Evolutionary conservation across 2,888 invertebrate species (phyloP).

Genomic region (Stenurella melanura): DNA sequence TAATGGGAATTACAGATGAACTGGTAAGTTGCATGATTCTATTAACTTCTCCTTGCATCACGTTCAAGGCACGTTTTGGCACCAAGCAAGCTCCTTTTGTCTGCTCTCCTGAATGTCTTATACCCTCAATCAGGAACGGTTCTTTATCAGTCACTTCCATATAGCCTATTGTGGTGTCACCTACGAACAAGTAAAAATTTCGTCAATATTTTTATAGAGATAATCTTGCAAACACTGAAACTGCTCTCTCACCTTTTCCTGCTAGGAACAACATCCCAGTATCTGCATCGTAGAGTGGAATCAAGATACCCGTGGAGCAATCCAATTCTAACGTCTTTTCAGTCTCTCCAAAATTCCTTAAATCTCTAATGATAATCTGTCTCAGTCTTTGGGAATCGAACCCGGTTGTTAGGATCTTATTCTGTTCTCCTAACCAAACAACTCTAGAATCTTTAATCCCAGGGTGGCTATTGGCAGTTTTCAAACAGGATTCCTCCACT

Average conservation of each 20-base stretch:
- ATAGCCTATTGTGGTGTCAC: slow-evolving; percentile 93
- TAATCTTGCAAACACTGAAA: too few species aligned
- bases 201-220: too few species aligned
- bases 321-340: slow-evolving; percentile 88
- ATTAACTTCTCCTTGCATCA: slow-evolving; percentile 99
- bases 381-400: slow-evolving; percentile 91
- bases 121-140: slow-evolving; percentile 91
- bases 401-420: slow-evolving; percentile 90
- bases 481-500: slow-evolving; percentile 77
- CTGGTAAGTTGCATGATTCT: slow-evolving; percentile 91
- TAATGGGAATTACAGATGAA: slow-evolving; percentile 91
- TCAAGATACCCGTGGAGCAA: slow-evolving; percentile 91
- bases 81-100: slow-evolving; percentile 95
- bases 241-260: slow-evolving; percentile 81
- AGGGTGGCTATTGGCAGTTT: slow-evolving; percentile 86
- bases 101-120: slow-evolving; percentile 93
- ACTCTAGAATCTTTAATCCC: slow-evolving; percentile 94
- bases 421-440: slow-evolving; percentile 91
- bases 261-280: slow-evolving; percentile 96
- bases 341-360: slow-evolving; percentile 85
- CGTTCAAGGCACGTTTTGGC: slow-evolving; percentile 92
- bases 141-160: slow-evolving; percentile 93
- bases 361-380: slow-evolving; percentile 92
- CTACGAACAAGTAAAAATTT: slow-evolving; percentile 53
- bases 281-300: slow-evolving; percentile 94